A percentile compares a stretch with the other conserved stretches of the same genome.
These are phyloP conservation scores for Sinodicranocentrus sp. DNA, from an alignment of 2,888 invertebrate genomes.

Conservation along the genomic window DNA sequence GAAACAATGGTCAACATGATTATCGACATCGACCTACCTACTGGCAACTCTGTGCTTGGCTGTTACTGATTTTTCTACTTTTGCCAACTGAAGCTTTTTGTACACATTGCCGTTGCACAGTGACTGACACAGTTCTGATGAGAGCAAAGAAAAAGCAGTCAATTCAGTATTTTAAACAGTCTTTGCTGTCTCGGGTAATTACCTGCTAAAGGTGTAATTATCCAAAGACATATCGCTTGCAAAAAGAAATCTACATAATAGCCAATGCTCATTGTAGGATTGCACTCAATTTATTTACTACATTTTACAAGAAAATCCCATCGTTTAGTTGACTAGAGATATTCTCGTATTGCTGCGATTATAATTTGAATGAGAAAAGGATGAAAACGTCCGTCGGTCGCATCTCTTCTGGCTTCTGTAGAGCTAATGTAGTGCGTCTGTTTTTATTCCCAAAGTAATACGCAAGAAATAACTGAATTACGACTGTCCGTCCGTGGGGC, in stretches of 20 bases:
- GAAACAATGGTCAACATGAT: slow-evolving; percentile 2
- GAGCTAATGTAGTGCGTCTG: slow-evolving; percentile 9
- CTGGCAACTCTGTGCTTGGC: neutral
- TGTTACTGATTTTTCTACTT: slow-evolving; percentile 18
- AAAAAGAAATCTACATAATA: neutral
- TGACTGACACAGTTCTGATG: neutral
- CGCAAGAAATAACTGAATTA: slow-evolving; percentile 29
- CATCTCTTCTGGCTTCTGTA: neutral
- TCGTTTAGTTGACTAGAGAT: neutral
- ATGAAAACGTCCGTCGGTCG: neutral
- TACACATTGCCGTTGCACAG: neutral
- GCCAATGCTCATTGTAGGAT: neutral
- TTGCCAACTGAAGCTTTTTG: neutral
- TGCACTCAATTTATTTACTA: neutral
- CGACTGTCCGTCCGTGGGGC: slow-evolving; percentile 32
- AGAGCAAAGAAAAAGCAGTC: neutral
- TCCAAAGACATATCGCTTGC: neutral
- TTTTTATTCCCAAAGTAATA: neutral
- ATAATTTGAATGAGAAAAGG: neutral
- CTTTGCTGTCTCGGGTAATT: neutral
- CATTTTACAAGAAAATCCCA: neutral
- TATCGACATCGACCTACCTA: neutral
- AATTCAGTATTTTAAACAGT: slow-evolving; percentile 29
- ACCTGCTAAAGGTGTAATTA: slow-evolving; percentile 4
- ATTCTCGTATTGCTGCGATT: neutral